Evolutionary conservation across 2,888 invertebrate species (phyloP), one percentile per base, ranked within the genome.

Genomic region (Diogma glabrata): DNA sequence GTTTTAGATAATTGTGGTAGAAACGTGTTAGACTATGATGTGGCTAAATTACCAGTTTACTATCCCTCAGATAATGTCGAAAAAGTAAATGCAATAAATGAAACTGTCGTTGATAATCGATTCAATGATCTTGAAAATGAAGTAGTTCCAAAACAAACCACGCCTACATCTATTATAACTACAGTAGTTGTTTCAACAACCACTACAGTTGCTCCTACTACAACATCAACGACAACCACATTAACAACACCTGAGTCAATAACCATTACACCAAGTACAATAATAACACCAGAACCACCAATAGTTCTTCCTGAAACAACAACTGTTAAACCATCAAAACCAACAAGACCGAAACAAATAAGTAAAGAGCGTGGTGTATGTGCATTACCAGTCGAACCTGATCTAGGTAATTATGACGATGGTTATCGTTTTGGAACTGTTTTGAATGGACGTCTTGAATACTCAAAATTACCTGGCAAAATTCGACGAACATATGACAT

Each of bases 381-480:
- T 55, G 63, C 60, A 36, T 52, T 70, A 4, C 67, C 71, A 10
- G 55, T 63, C 5, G 62, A 63, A 49, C 70, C 71, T 17, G 64
- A 60, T 33, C 67, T 70, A 56, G 66, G 65, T 3, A 63, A 61
- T 51, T 66, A 61, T 28, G 64, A 67, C 23, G 63, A 62, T 1
- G 69, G 67, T 16, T 68, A 65, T 58, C 65, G 63, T 4, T 71
- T 62, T 65, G 69, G 61, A 30, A 78, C 81, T 1, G 75, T 76
- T 19, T 75, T 76, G 54, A 75, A 79, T 65, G 85, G 86, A 58
- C 78, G 88, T 54, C 72, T 87, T 45, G 88, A 90, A 64, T 89
- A 82, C 63, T 70, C 71, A 19, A 73, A 74, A 43, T 64, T 81
- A 52, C 77, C 79, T 0, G 74, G 73, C 2, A 76, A 81, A 51